These are phyloP conservation scores for Hedychridium roseum DNA, from an alignment of 2,888 invertebrate species.

Conservation along the genomic window DNA sequence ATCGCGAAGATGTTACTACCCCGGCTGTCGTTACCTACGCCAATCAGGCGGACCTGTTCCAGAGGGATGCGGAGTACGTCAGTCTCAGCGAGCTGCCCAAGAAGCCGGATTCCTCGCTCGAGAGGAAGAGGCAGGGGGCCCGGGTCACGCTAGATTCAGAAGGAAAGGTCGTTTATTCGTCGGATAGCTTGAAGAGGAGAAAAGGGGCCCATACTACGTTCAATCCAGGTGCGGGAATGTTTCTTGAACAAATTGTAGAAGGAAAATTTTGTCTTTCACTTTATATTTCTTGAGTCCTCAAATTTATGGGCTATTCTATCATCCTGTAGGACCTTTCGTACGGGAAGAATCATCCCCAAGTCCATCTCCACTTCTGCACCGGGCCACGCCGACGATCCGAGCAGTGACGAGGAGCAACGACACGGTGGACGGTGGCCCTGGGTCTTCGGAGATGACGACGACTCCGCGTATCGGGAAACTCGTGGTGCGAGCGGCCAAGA, in stretches of 20 bases:
- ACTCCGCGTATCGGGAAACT: conserved; percentile 74
- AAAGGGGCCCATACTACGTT: conserved; percentile 87
- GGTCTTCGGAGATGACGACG: conserved; percentile 64
- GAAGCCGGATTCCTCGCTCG: conserved; percentile 66
- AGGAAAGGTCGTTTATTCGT: conserved; percentile 88
- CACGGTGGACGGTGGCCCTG: conserved; percentile 61
- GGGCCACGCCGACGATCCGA: conserved; percentile 62
- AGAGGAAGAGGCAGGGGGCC: conserved; percentile 73
- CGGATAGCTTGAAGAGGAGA: conserved; percentile 81
- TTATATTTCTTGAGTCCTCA: no score
- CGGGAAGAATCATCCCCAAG: conserved; percentile 68
- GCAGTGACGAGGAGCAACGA: conserved; percentile 60
- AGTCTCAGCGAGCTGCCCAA: conserved; percentile 81
- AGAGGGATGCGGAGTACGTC: conserved; percentile 80
- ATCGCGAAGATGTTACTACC: conserved; percentile 14
- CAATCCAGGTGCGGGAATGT: conserved; percentile 85
- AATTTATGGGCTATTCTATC: neutral
- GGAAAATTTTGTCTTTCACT: no score
- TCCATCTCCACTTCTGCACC: conserved; percentile 66
- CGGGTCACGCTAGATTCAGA: conserved; percentile 85
- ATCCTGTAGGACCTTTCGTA: conserved; percentile 71
- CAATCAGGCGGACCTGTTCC: conserved; percentile 72
- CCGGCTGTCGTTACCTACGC: conserved; percentile 64
- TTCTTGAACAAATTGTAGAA: no score
- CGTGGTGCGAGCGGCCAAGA: conserved; percentile 69